Percentiles rank a stretch among this genome's conserved stretches.
Evolutionary conservation across 2,888 invertebrate genomes (phyloP).

Genomic region (Tinea trinotella): DNA sequence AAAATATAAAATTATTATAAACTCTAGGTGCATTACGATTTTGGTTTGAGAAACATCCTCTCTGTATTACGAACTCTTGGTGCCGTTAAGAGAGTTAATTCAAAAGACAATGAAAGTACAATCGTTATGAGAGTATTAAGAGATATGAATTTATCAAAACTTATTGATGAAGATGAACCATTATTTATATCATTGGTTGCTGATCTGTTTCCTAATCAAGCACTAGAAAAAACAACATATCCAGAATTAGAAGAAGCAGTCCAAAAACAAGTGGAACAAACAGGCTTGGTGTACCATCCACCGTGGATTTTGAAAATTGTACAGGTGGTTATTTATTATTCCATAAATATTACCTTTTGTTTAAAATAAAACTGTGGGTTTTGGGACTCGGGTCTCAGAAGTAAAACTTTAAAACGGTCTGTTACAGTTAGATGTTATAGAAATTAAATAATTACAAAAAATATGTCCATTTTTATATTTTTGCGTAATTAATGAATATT

Average conservation of each 20-base stretch:
- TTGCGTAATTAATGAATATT: too few species aligned
- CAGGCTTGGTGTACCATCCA: conserved; percentile 90
- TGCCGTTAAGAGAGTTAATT: conserved; percentile 91
- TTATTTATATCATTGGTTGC: conserved; percentile 96
- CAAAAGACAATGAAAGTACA: conserved; percentile 93
- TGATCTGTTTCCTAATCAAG: conserved; percentile 95
- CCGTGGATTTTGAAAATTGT: conserved; percentile 96
- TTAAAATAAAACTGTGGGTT: not conserved
- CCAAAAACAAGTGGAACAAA: conserved; percentile 83
- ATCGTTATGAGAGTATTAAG: conserved; percentile 97
- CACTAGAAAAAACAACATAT: conserved; percentile 77
- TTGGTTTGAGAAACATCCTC: conserved; percentile 94
- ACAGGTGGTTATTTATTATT: conserved; percentile 71
- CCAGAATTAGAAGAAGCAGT: conserved; percentile 92
- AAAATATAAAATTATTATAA: too few species aligned
- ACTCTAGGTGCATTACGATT: conserved; percentile 98
- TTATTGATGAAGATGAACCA: conserved; percentile 98
- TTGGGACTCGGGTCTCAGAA: too few species aligned
- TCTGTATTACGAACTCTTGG: conserved; percentile 95
- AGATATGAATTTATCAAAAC: conserved; percentile 97
- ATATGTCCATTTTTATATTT: too few species aligned
- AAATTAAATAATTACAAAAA: too few species aligned
- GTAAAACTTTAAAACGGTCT: not conserved
- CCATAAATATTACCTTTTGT: not conserved
- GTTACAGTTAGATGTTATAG: too few species aligned